These are phyloP conservation scores for Hemiprocne comata DNA, from an alignment of 2,113 vertebrate genomes.

Conservation along the genomic window DNA sequence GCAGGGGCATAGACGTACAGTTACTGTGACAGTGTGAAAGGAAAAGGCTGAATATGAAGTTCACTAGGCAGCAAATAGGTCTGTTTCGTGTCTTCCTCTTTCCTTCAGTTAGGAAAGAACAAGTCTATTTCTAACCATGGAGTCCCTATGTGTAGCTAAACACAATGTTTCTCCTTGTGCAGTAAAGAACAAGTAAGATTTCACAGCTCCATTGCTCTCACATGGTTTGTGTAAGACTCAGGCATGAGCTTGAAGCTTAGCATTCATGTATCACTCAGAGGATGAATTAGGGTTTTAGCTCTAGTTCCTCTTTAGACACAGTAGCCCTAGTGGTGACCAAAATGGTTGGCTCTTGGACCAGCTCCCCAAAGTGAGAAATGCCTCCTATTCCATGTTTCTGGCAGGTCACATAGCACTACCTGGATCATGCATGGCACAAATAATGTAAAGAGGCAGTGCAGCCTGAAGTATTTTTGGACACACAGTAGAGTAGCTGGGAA, in stretches of 20 bases:
- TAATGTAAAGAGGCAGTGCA: neutral
- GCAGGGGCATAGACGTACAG: neutral
- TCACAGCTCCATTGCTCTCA: neutral
- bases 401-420: slow-evolving; percentile 7
- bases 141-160: neutral
- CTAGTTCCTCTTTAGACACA: neutral
- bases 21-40: neutral
- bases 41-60: neutral
- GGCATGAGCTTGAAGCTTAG: neutral
- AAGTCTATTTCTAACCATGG: neutral
- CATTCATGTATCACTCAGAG: neutral
- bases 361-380: neutral
- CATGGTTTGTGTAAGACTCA: neutral
- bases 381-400: neutral
- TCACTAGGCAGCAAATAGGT: neutral
- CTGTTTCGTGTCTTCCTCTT: neutral
- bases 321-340: neutral
- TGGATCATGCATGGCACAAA: neutral
- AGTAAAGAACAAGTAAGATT: neutral
- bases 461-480: neutral
- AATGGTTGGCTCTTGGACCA: neutral
- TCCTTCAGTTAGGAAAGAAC: neutral
- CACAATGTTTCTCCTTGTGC: neutral
- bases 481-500: neutral
- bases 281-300: slow-evolving; percentile 13